Evolutionary conservation across 2,888 invertebrate species (phyloP).

Genomic region (Hypomecis punctinalis): DNA sequence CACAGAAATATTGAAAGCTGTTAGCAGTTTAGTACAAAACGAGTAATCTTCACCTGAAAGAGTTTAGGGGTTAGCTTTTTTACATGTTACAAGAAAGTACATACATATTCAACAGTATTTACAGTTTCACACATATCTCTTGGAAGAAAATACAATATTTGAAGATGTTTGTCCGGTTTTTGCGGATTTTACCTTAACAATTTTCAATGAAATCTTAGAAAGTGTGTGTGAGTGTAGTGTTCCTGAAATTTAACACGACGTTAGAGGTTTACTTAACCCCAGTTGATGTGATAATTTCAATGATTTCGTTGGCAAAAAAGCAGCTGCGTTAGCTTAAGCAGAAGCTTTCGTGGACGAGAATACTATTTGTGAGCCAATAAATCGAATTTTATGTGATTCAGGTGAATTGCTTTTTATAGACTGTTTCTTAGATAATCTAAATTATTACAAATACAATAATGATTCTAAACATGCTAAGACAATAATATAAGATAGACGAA

Average conservation of each 20-base stretch:
- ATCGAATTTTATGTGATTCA: constrained; percentile 30
- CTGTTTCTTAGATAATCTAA: constrained; percentile 54
- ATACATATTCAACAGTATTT: constrained; percentile 34
- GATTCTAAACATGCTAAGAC: constrained; percentile 47
- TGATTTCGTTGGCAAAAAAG: constrained; percentile 67
- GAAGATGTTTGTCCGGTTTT: constrained; percentile 58
- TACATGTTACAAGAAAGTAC: constrained; percentile 47
- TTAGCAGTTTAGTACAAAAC: constrained; percentile 54
- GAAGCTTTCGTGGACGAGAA: constrained; percentile 55
- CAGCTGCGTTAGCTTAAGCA: constrained; percentile 78
- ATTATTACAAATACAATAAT: constrained; percentile 13
- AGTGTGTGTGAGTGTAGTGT: constrained; percentile 46
- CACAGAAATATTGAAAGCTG: constrained; percentile 71
- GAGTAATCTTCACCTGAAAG: constrained; percentile 76
- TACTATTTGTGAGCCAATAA: constrained; percentile 22
- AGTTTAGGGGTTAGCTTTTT: constrained; percentile 54
- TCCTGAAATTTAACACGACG: constrained; percentile 43
- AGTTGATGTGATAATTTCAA: constrained; percentile 39
- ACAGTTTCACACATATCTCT: constrained; percentile 24
- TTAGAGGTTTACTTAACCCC: constrained; percentile 41
- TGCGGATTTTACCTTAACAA: constrained; percentile 62
- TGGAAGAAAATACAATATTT: constrained; percentile 3
- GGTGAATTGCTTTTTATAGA: constrained; percentile 51
- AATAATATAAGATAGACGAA: constrained; percentile 56
- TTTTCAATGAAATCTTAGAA: constrained; percentile 13